Conservation (phyloP, 2,888 invertebrate genomes). For the Anticlea derivata region DNA sequence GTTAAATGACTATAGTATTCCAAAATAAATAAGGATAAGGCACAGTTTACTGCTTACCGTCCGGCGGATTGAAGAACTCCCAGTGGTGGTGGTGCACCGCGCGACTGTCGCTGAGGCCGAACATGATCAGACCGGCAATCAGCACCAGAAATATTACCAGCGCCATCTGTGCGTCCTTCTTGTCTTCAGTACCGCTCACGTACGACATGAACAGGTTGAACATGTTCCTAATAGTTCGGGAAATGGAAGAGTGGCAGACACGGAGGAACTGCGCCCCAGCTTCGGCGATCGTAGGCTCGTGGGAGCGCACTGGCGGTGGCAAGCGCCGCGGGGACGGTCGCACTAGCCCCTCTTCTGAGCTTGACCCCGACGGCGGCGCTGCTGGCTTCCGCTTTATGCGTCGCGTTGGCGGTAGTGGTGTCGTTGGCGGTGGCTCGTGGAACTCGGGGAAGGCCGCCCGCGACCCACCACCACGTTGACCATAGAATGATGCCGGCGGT, state of each 20-base stretch:
- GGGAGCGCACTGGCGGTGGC: constrained; percentile 65
- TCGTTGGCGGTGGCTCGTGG: constrained; percentile 61
- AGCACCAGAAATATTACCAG: constrained; percentile 91
- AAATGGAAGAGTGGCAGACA: constrained; percentile 87
- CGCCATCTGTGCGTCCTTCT: constrained; percentile 89
- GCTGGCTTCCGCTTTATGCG: constrained; percentile 74
- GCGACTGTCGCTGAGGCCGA: constrained; percentile 88
- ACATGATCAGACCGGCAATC: constrained; percentile 90
- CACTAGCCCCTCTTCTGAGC: constrained; percentile 79
- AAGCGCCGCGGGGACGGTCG: constrained; percentile 68
- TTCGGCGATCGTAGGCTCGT: constrained; percentile 87
- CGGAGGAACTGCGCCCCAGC: constrained; percentile 88
- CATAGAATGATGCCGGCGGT: constrained; percentile 76
- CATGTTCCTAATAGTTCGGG: constrained; percentile 87
- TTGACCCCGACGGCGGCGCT: constrained; percentile 72
- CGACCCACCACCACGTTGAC: constrained; percentile 49
- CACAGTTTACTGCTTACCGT: constrained; percentile 70
- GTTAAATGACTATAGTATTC: too few relatives aligned
- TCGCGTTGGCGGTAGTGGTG: constrained; percentile 73
- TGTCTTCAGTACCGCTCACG: constrained; percentile 85
- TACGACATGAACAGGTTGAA: constrained; percentile 86
- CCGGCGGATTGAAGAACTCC: constrained; percentile 94
- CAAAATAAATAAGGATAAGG: neutral
- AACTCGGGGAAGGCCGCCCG: constrained; percentile 52
- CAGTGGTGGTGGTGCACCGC: constrained; percentile 92